Evolutionary conservation across 35 echinoderm and acorn worm species (phyloP).

Genomic region (Apostichopus japonicus): DNA sequence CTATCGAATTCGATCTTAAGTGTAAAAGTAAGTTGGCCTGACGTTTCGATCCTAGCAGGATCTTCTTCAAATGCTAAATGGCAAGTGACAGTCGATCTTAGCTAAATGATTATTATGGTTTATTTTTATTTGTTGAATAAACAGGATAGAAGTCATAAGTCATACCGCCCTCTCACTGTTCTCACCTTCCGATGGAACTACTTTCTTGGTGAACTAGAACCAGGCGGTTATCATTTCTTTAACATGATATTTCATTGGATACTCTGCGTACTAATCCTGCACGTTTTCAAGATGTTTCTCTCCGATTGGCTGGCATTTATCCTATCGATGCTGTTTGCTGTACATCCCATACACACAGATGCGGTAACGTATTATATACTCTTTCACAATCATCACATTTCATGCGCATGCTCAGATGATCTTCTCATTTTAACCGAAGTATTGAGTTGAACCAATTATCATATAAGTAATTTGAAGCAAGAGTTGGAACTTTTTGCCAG

Average conservation of each 20-base stretch:
- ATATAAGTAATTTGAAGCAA: no score
- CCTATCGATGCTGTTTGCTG: conserved; percentile 72
- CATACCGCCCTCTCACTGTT: conserved; percentile 82
- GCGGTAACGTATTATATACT: conserved; percentile 50
- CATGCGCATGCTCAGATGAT: no score
- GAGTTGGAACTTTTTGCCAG: background rate
- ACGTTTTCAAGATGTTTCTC: conserved; percentile 52
- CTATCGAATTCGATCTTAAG: background rate
- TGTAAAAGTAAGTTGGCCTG: no score
- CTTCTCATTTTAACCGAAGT: no score
- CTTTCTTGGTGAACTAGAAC: conserved; percentile 64
- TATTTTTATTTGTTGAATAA: conserved; percentile 13
- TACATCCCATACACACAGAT: conserved; percentile 91
- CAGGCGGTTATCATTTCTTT: conserved; percentile 74
- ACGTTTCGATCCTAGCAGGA: no score
- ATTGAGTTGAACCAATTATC: no score
- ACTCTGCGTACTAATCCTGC: conserved; percentile 71
- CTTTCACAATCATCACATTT: no score
- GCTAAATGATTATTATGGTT: background rate
- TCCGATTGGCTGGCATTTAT: conserved; percentile 57
- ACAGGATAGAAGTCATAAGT: conserved; percentile 93
- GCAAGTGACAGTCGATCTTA: background rate
- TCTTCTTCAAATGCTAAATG: no score
- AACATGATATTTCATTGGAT: conserved; percentile 75
- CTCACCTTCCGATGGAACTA: conserved; percentile 82